Percentiles rank a stretch among this genome's conserved stretches.
Conservation (phyloP, 2,888 invertebrate species). For the Cosmia pyralina region DNA sequence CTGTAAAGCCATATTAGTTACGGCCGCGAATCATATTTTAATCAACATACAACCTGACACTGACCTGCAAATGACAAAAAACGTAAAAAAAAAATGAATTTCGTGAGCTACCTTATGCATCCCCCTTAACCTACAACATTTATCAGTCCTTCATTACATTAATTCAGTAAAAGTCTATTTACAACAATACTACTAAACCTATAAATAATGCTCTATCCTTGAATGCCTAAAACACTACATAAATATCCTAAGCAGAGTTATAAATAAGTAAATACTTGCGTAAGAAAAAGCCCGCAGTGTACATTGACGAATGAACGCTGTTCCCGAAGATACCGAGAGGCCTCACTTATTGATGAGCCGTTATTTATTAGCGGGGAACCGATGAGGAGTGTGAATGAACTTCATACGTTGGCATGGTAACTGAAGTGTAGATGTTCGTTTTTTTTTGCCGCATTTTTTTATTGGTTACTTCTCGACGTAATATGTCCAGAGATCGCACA, state of each 20-base stretch:
- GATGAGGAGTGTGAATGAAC: constrained; percentile 72
- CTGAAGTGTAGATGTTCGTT: not conserved
- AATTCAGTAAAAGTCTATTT: constrained; percentile 5
- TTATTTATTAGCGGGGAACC: constrained; percentile 82
- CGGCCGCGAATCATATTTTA: no score
- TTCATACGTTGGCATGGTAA: constrained; percentile 19
- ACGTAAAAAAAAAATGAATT: no score
- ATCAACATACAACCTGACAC: no score
- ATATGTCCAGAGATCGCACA: no score
- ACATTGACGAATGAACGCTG: constrained; percentile 78
- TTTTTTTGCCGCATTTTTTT: not conserved
- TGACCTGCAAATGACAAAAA: no score
- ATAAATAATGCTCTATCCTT: constrained; percentile 33
- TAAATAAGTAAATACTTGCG: constrained; percentile 55
- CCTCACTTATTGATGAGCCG: constrained; percentile 84
- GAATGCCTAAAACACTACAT: constrained; percentile 45
- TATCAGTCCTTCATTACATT: constrained; percentile 28
- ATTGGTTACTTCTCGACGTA: not conserved
- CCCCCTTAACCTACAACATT: not conserved
- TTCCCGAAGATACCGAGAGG: constrained; percentile 75
- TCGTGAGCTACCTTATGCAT: no score
- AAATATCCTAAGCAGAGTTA: constrained; percentile 45
- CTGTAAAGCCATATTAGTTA: no score
- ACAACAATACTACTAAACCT: constrained; percentile 35
- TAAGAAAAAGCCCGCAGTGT: constrained; percentile 52